phyloP scores from a whole-genome alignment of 2,113 vertebrate genomes.

The Cyprinus carpio region DNA sequence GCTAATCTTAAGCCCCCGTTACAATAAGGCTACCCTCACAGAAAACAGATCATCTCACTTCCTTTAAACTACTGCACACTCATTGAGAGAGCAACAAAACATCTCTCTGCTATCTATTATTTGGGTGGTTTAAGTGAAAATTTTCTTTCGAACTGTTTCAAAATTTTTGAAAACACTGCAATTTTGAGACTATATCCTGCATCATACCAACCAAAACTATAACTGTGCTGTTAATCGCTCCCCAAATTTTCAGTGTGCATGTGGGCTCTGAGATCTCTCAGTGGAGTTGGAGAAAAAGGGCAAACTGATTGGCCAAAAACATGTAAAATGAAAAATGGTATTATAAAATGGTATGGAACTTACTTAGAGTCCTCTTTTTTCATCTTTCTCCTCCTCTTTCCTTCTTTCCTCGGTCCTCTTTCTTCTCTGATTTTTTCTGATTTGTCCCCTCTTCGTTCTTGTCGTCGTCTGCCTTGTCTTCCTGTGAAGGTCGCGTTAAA shows the following conservation, averaged over 20 bases:
- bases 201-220: neutral
- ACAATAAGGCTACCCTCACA: conserved; percentile 8
- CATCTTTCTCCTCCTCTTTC: conserved; percentile 99
- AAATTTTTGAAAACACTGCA: neutral
- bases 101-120: neutral
- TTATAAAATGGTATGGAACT: too few species aligned
- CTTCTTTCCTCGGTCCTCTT: conserved; percentile 97
- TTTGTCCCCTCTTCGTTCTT: conserved; percentile 96
- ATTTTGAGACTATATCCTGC: neutral
- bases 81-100: neutral
- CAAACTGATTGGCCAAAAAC: neutral
- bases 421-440: conserved; percentile 92
- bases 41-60: neutral
- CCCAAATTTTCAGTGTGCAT: neutral
- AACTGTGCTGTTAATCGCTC: neutral
- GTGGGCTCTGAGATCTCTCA: neutral
- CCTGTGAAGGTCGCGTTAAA: conserved; percentile 94
- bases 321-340: too few species aligned
- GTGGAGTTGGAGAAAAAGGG: neutral
- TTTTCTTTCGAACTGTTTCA: neutral
- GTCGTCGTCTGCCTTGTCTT: conserved; percentile 95
- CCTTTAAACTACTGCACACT: neutral
- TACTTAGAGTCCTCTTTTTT: conserved; percentile 96
- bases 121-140: neutral
- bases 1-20: neutral